Base-by-base conservation (phyloP, 2,113 vertebrate genomes). In the Nothoprocta pentlandii region DNA sequence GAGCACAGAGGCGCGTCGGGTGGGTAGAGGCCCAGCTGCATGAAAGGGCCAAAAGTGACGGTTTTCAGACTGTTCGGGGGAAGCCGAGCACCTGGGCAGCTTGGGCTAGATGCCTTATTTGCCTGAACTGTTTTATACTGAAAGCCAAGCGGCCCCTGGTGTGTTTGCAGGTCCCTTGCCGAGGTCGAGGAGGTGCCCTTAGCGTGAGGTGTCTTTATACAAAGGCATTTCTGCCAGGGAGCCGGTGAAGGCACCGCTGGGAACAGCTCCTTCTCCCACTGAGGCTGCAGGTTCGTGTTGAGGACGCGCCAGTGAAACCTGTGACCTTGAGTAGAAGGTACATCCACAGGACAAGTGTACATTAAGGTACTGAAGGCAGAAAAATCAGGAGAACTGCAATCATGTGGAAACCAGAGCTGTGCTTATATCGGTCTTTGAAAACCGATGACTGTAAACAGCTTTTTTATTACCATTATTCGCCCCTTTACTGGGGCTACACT, bases 321-420 rank as follows among this genome's bases (percentile, higher is more conserved):
- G 0, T 16, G 46, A 41, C 49, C n/a, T 61, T 1, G 0, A 28
- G 10, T 39, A 32, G 22, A 56, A 41, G 22, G 49, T 15, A 70
- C 16, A 91, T 20, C 59, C 32, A 53, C 34, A 36, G 9, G 36
- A 39, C 36, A 39, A 7, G 8, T 39, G 36, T 39, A 39, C 36
- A 39, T 39, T 39, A 39, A 39, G 36, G 36, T 39, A 39, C 44
- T 41, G 71, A n/a, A 73, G 54, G 64, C 41, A 46, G 41, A 68
- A 7, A 14, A n/a, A 49, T 8, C 86, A 15, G 47, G 9, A 39
- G 22, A 79, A 85, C 34, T 2, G 4, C 63, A 67, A 12, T 34
- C 21, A 6, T 7, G 16, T 39, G 6, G 32, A 32, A 89, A 12
- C 56, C 59, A 54, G 41, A 8, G 6, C 78, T 39, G 3, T 49